phyloP scores from a whole-genome alignment of 2,797 vertebrate species.

The Hemibagrus guttatus region DNA sequence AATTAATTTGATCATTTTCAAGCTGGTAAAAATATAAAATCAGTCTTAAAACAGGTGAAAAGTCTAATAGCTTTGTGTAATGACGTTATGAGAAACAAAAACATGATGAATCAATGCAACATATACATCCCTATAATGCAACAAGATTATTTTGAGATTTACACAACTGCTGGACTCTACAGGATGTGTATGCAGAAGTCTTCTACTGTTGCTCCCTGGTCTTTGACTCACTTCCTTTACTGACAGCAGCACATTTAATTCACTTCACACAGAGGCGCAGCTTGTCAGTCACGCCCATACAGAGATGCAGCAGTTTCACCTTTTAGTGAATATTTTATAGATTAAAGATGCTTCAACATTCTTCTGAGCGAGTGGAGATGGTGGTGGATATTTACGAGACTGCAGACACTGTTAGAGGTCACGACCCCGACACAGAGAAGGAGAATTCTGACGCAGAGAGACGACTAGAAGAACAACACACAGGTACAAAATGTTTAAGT shows the following conservation, averaged over 20 bases:
- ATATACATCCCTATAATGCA: not conserved
- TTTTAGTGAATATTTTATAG: not conserved
- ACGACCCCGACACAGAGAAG: too few species aligned
- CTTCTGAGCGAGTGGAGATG: not conserved
- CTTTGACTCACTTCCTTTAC: not conserved
- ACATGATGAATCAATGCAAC: not conserved
- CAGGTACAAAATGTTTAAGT: not conserved
- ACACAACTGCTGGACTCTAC: not conserved
- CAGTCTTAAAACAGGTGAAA: too few species aligned
- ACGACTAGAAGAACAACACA: not conserved
- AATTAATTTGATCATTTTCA: too few species aligned
- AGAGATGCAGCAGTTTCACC: not conserved
- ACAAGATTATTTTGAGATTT: not conserved
- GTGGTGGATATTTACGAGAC: not conserved
- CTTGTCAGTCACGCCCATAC: not conserved
- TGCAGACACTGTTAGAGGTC: not conserved
- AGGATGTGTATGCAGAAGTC: not conserved
- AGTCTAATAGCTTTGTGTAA: not conserved
- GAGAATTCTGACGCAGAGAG: not conserved
- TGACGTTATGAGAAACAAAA: not conserved
- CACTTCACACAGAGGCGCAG: not conserved
- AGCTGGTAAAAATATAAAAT: too few species aligned
- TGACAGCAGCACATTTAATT: not conserved
- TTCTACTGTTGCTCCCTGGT: not conserved
- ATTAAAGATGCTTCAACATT: not conserved